A percentile compares a stretch with the other conserved stretches of the same genome.
Evolutionary conservation across 2,888 invertebrate species (phyloP).

Genomic region (Strigamia transsilvanica): DNA sequence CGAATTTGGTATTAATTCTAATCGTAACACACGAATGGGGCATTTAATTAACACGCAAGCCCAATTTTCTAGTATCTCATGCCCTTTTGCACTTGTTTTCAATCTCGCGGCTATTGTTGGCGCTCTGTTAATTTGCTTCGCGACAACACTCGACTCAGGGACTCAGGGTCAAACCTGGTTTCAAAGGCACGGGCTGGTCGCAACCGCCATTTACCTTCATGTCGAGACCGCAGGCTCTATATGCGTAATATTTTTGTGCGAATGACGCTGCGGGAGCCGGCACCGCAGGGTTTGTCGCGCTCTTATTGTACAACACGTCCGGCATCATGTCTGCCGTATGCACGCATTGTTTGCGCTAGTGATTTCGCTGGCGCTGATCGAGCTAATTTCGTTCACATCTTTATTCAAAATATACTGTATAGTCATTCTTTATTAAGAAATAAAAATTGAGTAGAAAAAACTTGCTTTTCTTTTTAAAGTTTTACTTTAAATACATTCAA

Average conservation of each 20-base stretch:
- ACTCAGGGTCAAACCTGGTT: not conserved
- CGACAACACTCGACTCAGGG: constrained; percentile 13
- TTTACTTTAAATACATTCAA: not conserved
- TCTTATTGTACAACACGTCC: constrained; percentile 13
- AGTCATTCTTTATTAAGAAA: no score
- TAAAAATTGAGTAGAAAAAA: not conserved
- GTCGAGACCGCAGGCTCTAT: not conserved
- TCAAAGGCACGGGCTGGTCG: not conserved
- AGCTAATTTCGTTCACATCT: not conserved
- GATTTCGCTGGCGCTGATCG: not conserved
- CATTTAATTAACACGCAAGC: no score
- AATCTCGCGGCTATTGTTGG: constrained; percentile 21
- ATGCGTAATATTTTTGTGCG: constrained; percentile 10
- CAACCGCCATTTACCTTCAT: not conserved
- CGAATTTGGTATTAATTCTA: no score
- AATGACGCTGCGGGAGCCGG: constrained; percentile 8
- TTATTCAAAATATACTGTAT: not conserved
- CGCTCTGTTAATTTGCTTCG: constrained; percentile 1
- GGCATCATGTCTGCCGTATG: not conserved
- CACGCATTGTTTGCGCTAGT: not conserved
- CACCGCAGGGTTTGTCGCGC: constrained; percentile 25
- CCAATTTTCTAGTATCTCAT: not conserved
- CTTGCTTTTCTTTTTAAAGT: not conserved
- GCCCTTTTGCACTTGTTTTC: constrained; percentile 29
- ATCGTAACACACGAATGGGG: no score